Percentiles rank a stretch among this genome's conserved stretches.
phyloP scores from a whole-genome alignment of 2,113 vertebrate species.

The Amblyornis subalaris region DNA sequence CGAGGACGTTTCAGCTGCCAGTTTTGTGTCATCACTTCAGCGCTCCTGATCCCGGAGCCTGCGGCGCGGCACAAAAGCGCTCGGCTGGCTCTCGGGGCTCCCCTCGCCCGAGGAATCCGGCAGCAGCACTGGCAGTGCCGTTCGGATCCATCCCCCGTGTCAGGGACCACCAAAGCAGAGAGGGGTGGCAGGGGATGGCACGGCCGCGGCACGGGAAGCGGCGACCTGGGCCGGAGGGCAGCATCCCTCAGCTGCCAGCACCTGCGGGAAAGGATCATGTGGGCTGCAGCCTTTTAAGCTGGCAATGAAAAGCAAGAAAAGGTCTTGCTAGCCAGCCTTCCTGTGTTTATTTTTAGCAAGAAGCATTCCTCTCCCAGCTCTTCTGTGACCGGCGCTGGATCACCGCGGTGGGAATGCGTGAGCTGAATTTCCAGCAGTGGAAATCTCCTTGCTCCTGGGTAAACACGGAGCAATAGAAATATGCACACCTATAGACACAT shows the following conservation, averaged over 20 bases:
- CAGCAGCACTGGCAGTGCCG: accelerated
- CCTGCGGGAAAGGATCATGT: background rate
- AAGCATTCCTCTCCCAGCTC: background rate
- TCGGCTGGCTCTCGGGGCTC: accelerated
- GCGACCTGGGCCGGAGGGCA: accelerated
- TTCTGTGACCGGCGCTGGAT: accelerated
- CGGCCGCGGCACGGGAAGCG: accelerated
- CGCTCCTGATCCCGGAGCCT: background rate
- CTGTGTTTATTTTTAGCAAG: background rate
- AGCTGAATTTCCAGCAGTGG: background rate
- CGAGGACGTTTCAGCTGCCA: background rate
- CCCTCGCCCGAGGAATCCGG: accelerated
- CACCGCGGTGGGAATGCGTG: background rate
- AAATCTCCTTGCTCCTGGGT: background rate
- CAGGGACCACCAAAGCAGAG: accelerated
- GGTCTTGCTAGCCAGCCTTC: background rate
- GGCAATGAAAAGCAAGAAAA: background rate
- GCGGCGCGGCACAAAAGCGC: background rate
- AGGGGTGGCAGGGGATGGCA: background rate
- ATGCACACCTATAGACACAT: accelerated
- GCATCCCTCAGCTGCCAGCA: background rate
- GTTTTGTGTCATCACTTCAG: slow-evolving; percentile 37
- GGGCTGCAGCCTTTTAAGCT: background rate
- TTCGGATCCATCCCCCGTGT: accelerated
- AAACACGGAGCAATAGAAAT: background rate